phyloP scores from a whole-genome alignment of 2,113 vertebrate genomes.

The Arizona elegans region DNA sequence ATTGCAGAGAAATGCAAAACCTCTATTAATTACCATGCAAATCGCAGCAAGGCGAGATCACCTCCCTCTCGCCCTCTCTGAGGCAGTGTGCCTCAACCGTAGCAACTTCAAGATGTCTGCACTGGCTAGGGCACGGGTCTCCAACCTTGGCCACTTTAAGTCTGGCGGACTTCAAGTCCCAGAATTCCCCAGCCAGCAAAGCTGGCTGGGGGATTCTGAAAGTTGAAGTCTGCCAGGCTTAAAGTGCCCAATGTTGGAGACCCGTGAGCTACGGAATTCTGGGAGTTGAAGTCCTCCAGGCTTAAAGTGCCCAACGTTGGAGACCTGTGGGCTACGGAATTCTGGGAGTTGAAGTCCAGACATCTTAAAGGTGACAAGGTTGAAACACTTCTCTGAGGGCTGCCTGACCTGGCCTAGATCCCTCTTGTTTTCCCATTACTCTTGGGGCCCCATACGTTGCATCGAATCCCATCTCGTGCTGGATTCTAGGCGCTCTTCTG shows the following conservation, averaged over 20 bases:
- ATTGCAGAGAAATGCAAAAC: conserved; percentile 31
- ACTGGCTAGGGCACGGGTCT: neutral
- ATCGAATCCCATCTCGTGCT: neutral
- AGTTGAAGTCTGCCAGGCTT: too few relatives aligned
- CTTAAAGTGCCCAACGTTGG: too few relatives aligned
- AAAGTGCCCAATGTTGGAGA: too few relatives aligned
- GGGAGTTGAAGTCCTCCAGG: too few relatives aligned
- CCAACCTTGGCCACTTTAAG: too few relatives aligned
- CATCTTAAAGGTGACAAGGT: too few relatives aligned
- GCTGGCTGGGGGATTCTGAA: too few relatives aligned
- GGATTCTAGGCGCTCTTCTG: neutral
- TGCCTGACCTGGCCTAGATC: neutral
- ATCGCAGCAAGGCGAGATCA: conserved; percentile 50
- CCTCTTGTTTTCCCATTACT: neutral
- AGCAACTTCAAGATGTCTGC: neutral
- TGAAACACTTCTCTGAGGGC: neutral
- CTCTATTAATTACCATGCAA: conserved; percentile 71
- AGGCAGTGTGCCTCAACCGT: neutral
- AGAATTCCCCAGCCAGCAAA: too few relatives aligned
- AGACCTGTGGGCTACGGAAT: too few relatives aligned
- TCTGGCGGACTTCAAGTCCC: too few relatives aligned
- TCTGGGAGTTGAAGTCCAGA: too few relatives aligned
- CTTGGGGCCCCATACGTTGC: neutral
- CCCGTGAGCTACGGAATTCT: too few relatives aligned
- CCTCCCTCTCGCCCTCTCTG: conserved; percentile 2